Percentiles rank a stretch among this genome's conserved stretches.
Conservation (phyloP, 2,888 invertebrate species). For the Sphaeridia pumilis region DNA sequence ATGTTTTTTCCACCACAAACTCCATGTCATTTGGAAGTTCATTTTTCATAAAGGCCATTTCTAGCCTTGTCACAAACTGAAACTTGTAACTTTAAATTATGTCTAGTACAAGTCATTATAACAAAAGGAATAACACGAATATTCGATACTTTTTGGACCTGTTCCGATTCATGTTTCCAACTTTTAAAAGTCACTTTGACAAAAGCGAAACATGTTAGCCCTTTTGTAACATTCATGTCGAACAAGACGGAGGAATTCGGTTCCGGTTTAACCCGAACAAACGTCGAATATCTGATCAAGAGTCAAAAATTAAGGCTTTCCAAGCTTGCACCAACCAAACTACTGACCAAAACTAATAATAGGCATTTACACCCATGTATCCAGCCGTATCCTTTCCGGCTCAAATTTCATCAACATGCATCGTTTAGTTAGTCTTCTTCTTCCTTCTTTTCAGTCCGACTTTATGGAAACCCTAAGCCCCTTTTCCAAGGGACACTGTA, state of each 20-base stretch:
- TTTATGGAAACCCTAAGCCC: too few relatives aligned
- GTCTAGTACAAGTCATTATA: not conserved
- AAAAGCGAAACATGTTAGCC: not conserved
- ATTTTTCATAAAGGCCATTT: not conserved
- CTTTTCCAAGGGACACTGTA: constrained; percentile 10
- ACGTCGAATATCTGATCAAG: too few relatives aligned
- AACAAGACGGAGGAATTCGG: too few relatives aligned
- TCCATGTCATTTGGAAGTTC: not conserved
- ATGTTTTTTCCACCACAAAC: not conserved
- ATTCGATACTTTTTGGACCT: too few relatives aligned
- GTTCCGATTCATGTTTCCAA: too few relatives aligned
- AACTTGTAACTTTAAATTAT: not conserved
- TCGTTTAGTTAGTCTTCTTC: constrained; percentile 30
- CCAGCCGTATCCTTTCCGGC: constrained; percentile 29
- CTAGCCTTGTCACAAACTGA: not conserved
- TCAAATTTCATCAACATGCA: constrained; percentile 22
- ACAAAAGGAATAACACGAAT: not conserved
- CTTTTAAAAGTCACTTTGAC: not conserved
- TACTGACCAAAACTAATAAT: too few relatives aligned
- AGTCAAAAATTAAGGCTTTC: too few relatives aligned
- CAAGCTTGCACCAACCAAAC: too few relatives aligned
- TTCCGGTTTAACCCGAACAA: constrained; percentile 7
- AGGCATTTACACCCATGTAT: constrained; percentile 21
- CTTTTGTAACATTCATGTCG: not conserved
- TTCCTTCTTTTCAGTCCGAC: too few relatives aligned